phyloP scores from a whole-genome alignment of 2,888 invertebrate species.

The Brachypalpus laphriformis region DNA sequence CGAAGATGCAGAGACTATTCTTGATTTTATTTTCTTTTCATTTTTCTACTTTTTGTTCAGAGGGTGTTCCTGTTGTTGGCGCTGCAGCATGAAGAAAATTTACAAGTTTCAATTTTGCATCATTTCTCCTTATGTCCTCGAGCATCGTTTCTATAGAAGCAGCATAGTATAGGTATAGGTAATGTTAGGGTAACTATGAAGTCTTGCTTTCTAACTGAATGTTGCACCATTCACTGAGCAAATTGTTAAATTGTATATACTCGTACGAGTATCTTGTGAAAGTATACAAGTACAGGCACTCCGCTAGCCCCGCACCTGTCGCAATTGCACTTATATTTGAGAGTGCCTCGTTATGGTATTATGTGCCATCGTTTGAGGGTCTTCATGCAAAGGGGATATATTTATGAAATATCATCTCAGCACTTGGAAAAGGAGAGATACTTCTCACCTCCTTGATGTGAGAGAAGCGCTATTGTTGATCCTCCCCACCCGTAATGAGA shows the following conservation, averaged over 20 bases:
- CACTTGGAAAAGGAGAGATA: background rate
- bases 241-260: conserved; percentile 14
- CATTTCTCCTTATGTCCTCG: background rate
- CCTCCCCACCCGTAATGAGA: background rate
- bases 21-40: background rate
- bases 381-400: conserved; percentile 2
- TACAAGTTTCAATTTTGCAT: conserved; percentile 39
- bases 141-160: background rate
- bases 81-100: conserved; percentile 18
- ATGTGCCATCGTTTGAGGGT: background rate
- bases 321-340: background rate
- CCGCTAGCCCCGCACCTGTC: background rate
- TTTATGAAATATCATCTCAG: conserved; percentile 1
- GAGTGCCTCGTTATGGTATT: conserved; percentile 21
- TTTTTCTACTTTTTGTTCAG: background rate
- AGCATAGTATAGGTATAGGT: background rate
- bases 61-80: background rate
- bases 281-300: background rate
- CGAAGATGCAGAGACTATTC: background rate
- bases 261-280: too few species aligned
- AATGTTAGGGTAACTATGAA: background rate
- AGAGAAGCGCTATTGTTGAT: background rate
- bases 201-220: background rate
- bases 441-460: background rate
- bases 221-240: background rate